Evolutionary conservation across 2,888 invertebrate species (phyloP).

Genomic region (Bombylius discolor): DNA sequence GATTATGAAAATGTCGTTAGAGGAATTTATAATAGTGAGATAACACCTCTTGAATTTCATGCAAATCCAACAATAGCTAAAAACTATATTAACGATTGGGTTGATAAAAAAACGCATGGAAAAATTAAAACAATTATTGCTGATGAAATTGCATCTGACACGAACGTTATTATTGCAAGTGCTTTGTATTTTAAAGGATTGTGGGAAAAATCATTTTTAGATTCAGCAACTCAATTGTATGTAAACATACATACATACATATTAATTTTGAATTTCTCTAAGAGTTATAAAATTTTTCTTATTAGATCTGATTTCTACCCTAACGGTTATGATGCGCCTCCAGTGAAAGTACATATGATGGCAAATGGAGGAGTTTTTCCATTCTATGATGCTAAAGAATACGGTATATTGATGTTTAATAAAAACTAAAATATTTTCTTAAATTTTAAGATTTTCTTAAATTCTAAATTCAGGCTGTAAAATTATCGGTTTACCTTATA

Average conservation of each 20-base stretch:
- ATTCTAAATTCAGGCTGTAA: constrained; percentile 39
- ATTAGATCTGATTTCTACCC: constrained; percentile 41
- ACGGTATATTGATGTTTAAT: constrained; percentile 1
- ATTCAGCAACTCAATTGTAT: constrained; percentile 27
- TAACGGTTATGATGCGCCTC: constrained; percentile 33
- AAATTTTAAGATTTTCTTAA: not conserved
- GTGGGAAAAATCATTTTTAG: constrained; percentile 47
- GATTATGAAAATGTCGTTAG: constrained; percentile 36
- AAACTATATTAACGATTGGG: constrained; percentile 42
- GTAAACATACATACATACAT: not conserved
- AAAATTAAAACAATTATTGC: constrained; percentile 42
- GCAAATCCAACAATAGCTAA: constrained; percentile 30
- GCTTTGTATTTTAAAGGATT: constrained; percentile 43
- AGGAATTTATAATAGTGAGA: constrained; percentile 39
- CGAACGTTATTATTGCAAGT: constrained; percentile 45
- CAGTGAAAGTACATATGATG: constrained; percentile 43
- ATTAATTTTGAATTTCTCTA: not conserved
- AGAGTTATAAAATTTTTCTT: constrained; percentile 1
- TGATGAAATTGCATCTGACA: constrained; percentile 35
- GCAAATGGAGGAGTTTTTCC: constrained; percentile 42
- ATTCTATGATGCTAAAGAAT: constrained; percentile 25
- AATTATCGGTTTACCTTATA: constrained; percentile 53
- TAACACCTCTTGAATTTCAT: constrained; percentile 40
- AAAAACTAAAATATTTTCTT: not conserved
- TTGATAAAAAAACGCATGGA: constrained; percentile 39